Evolutionary conservation across 2,797 vertebrate species (phyloP).

Genomic region (Poecilia wingei): DNA sequence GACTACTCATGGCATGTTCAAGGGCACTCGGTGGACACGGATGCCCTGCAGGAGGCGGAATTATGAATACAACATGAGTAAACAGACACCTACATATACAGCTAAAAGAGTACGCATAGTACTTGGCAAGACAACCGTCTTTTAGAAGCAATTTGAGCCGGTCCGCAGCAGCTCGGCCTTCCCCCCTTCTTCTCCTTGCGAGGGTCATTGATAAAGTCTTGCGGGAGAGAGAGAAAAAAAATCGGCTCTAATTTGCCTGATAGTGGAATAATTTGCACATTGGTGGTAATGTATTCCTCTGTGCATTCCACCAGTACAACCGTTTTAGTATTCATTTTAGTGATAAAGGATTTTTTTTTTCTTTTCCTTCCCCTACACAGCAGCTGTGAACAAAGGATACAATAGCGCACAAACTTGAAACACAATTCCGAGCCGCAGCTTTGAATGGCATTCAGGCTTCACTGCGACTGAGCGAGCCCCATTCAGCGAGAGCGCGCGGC

Average conservation of each 20-base stretch:
- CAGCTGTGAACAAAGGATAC: slow-evolving; percentile 81
- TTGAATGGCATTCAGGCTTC: slow-evolving; percentile 78
- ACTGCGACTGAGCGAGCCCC: slow-evolving; percentile 72
- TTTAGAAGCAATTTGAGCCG: slow-evolving; percentile 67
- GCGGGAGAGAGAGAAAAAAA: slow-evolving; percentile 57
- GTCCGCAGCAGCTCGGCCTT: slow-evolving; percentile 61
- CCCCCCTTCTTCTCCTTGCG: slow-evolving; percentile 57
- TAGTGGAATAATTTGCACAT: slow-evolving; percentile 71
- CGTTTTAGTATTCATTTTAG: slow-evolving; percentile 71
- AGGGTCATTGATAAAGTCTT: slow-evolving; percentile 76
- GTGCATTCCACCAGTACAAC: slow-evolving; percentile 76
- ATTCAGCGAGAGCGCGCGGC: slow-evolving; percentile 73
- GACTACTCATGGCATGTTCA: slow-evolving; percentile 83
- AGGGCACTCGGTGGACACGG: slow-evolving; percentile 79
- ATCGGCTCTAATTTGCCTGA: slow-evolving; percentile 72
- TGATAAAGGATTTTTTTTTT: slow-evolving; percentile 74
- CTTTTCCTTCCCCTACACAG: slow-evolving; percentile 72
- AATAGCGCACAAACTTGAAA: slow-evolving; percentile 77
- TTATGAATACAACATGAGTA: slow-evolving; percentile 82
- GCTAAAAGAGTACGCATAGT: slow-evolving; percentile 73
- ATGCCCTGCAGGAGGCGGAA: slow-evolving; percentile 78
- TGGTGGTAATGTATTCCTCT: slow-evolving; percentile 75
- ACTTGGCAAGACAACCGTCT: slow-evolving; percentile 60
- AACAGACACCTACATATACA: slow-evolving; percentile 82
- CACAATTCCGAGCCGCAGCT: slow-evolving; percentile 77